Evolutionary conservation across 2,797 vertebrate genomes (phyloP).

Genomic region (Melanotaenia parkinsoni): DNA sequence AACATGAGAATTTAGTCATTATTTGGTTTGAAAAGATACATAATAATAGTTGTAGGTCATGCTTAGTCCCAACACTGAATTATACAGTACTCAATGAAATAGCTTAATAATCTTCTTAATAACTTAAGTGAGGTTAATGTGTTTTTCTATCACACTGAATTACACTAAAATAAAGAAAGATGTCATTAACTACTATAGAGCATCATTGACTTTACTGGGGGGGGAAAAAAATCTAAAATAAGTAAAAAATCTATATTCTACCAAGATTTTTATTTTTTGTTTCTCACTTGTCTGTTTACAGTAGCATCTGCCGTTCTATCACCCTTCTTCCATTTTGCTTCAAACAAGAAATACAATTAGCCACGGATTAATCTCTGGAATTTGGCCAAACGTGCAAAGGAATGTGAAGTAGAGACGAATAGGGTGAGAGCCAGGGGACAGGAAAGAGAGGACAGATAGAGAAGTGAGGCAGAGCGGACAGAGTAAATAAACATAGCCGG

Average conservation of each 20-base stretch:
- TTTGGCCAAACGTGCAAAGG: constrained; percentile 49
- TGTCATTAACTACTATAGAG: no score
- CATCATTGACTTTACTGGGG: no score
- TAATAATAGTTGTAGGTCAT: not conserved
- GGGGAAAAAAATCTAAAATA: not conserved
- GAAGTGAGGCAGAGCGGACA: constrained; percentile 64
- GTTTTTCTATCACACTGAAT: not conserved
- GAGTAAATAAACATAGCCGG: constrained; percentile 80
- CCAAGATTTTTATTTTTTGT: not conserved
- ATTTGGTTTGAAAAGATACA: not conserved
- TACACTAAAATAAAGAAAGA: not conserved
- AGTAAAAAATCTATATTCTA: not conserved
- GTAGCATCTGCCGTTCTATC: not conserved
- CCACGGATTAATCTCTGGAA: constrained; percentile 22
- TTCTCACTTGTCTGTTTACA: not conserved
- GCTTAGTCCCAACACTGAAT: no score
- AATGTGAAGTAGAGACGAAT: constrained; percentile 42
- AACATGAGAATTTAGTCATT: not conserved
- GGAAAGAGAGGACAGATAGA: constrained; percentile 75
- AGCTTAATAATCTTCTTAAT: not conserved
- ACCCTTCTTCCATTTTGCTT: not conserved
- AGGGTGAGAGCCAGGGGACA: constrained; percentile 54
- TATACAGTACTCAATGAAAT: not conserved
- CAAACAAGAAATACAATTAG: constrained; percentile 5
- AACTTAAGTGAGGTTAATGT: not conserved